Conservation (phyloP, 1,140 invertebrate genomes). For the Antheraea mylitta region DNA sequence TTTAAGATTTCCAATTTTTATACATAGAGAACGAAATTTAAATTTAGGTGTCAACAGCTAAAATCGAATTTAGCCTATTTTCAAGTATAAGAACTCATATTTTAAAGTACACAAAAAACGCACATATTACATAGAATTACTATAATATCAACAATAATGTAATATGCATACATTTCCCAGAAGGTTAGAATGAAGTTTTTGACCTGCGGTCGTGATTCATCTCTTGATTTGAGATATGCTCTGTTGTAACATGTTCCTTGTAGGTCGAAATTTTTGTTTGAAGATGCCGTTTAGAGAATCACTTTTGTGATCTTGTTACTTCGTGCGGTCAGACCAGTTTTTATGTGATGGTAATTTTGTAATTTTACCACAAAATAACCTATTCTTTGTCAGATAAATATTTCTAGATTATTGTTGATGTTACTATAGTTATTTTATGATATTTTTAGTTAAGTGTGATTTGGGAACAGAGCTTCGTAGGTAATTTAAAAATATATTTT, state of each 20-base stretch:
- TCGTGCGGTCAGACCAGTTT: neutral
- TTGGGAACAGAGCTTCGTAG: too few relatives aligned
- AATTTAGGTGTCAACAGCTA: too few relatives aligned
- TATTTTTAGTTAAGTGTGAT: too few relatives aligned
- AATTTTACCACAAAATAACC: neutral
- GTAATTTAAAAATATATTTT: too few relatives aligned
- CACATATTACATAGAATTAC: neutral
- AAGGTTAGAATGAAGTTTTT: neutral
- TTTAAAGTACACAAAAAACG: too few relatives aligned
- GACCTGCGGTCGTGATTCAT: constrained; percentile 1
- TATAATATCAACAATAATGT: neutral
- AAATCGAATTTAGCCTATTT: too few relatives aligned
- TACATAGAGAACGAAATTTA: too few relatives aligned
- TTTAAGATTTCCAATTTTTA: too few relatives aligned
- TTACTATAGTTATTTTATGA: neutral
- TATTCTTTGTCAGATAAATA: neutral
- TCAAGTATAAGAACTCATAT: too few relatives aligned
- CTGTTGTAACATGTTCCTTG: neutral
- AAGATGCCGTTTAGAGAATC: neutral
- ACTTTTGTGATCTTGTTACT: neutral
- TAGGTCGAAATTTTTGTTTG: neutral
- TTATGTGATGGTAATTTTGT: neutral
- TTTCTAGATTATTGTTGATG: neutral
- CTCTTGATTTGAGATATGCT: neutral
- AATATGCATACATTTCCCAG: neutral